phyloP scores from a whole-genome alignment of 2,797 vertebrate genomes.

The Sphaeramia orbicularis region DNA sequence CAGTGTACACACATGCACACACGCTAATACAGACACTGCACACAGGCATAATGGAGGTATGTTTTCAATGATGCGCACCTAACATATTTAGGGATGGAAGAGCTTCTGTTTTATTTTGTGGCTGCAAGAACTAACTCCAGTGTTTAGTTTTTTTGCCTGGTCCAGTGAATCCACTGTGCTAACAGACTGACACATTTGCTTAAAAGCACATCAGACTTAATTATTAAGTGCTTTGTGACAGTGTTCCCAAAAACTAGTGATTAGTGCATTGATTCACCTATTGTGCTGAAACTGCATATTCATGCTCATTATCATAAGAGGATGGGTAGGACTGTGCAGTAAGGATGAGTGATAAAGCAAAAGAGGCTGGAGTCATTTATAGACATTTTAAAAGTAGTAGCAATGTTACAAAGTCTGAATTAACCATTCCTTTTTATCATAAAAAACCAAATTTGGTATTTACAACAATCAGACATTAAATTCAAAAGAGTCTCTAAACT shows the following conservation, averaged over 20 bases:
- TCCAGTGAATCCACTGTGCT: not conserved
- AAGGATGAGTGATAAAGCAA: constrained; percentile 44
- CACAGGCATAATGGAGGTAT: constrained; percentile 44
- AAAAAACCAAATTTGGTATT: not conserved
- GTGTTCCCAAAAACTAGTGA: constrained; percentile 37
- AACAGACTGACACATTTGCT: constrained; percentile 15
- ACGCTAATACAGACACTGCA: constrained; percentile 1
- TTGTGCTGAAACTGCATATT: constrained; percentile 63
- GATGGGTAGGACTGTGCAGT: not conserved
- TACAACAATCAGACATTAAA: not conserved
- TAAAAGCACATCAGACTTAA: constrained; percentile 31
- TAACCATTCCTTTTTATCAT: not conserved
- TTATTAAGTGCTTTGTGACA: constrained; percentile 46
- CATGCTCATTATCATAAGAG: constrained; percentile 56
- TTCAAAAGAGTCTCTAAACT: no score
- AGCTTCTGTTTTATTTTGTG: constrained; percentile 53
- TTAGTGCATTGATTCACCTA: constrained; percentile 55
- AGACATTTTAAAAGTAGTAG: constrained; percentile 3
- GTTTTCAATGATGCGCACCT: constrained; percentile 57
- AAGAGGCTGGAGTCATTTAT: constrained; percentile 17
- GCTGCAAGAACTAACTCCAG: constrained; percentile 28
- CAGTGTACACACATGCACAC: constrained; percentile 31
- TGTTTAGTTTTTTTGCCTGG: constrained; percentile 4
- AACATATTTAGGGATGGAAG: constrained; percentile 41
- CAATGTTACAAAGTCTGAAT: no score